Conservation (phyloP, 2,113 vertebrate species). For the Solea solea region DNA sequence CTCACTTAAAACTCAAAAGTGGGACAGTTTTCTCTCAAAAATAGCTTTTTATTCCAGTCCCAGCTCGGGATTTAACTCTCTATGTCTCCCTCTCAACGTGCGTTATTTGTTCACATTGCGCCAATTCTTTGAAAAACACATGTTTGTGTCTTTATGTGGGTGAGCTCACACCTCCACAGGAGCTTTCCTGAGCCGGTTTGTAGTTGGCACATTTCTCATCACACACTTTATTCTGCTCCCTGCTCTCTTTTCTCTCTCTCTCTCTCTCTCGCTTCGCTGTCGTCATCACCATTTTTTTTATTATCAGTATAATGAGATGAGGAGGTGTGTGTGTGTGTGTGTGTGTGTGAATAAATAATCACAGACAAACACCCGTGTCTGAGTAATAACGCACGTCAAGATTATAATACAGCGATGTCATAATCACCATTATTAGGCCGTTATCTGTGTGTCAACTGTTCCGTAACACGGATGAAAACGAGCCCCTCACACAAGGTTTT, state of each 20-base stretch:
- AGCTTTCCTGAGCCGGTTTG: conserved; percentile 69
- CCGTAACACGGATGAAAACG: no score
- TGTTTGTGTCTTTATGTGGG: conserved; percentile 70
- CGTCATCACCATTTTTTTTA: conserved; percentile 8
- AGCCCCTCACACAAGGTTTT: no score
- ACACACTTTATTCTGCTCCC: conserved; percentile 42
- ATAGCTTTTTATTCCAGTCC: conserved; percentile 7
- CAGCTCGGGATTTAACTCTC: conserved; percentile 10
- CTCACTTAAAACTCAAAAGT: conserved; percentile 2
- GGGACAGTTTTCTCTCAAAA: conserved; percentile 19
- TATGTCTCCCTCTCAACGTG: not conserved
- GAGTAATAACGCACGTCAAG: no score
- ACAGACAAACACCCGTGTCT: no score
- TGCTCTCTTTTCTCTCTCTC: not conserved
- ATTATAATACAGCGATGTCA: no score
- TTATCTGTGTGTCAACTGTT: no score
- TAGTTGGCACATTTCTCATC: conserved; percentile 64
- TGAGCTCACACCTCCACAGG: conserved; percentile 77
- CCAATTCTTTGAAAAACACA: conserved; percentile 47
- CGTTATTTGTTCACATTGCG: conserved; percentile 38
- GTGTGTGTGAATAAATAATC: no score
- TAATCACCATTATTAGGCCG: no score
- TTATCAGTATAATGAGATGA: not conserved
- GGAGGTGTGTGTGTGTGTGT: no score
- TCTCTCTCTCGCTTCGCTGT: not conserved